Evolutionary conservation across 2,888 invertebrate genomes (phyloP).

Genomic region (Epistrophe grossulariae): DNA sequence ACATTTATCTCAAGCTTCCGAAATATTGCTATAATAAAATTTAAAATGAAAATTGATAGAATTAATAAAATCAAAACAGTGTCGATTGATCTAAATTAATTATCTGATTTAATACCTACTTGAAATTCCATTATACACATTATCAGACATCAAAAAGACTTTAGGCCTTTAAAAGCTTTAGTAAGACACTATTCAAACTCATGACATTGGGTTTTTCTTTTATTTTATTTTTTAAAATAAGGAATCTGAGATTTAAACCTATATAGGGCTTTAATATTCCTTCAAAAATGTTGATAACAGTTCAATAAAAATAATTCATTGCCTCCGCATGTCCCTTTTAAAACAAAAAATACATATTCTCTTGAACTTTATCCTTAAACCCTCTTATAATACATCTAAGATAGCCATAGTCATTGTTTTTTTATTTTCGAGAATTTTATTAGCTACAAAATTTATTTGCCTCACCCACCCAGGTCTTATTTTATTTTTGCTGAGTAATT

Average conservation of each 20-base stretch:
- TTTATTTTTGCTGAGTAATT: conserved; percentile 18
- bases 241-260: background rate
- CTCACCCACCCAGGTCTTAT: conserved; percentile 9
- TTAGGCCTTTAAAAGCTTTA: too few species aligned
- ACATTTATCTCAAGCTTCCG: too few species aligned
- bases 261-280: background rate
- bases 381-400: conserved; percentile 48
- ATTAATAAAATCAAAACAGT: too few species aligned
- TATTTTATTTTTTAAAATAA: background rate
- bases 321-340: background rate
- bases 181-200: too few species aligned
- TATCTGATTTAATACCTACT: too few species aligned
- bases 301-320: background rate
- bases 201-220: too few species aligned
- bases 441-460: conserved; percentile 68
- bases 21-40: too few species aligned
- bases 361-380: conserved; percentile 43
- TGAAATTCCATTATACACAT: too few species aligned
- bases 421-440: conserved; percentile 68
- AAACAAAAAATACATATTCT: background rate
- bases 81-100: too few species aligned
- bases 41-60: too few species aligned
- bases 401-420: conserved; percentile 58
- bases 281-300: background rate
- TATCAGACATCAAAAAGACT: too few species aligned